These are phyloP conservation scores for Oasisia sp. DNA, from an alignment of 2,888 invertebrate species.

Conservation along the genomic window DNA sequence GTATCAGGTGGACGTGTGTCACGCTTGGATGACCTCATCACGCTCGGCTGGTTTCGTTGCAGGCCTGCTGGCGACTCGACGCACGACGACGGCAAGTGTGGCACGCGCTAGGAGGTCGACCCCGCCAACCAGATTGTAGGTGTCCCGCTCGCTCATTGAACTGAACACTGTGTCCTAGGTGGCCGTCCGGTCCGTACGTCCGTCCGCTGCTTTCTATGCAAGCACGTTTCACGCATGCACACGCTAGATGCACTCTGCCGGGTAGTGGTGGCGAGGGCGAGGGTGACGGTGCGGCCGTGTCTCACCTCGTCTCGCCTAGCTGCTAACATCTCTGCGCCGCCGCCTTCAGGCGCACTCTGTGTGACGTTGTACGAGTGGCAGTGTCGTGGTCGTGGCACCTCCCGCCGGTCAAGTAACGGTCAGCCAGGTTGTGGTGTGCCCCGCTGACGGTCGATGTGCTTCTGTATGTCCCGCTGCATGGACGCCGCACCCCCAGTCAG, in stretches of 20 bases:
- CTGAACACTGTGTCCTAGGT: background rate
- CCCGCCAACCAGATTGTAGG: background rate
- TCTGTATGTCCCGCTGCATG: background rate
- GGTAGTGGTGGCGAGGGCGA: background rate
- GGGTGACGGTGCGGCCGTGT: background rate
- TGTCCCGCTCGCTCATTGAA: background rate
- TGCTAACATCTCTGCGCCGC: background rate
- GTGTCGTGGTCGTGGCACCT: slow-evolving; percentile 2
- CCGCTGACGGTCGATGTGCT: background rate
- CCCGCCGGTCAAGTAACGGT: background rate
- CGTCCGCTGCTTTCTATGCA: background rate
- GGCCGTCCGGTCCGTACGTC: background rate
- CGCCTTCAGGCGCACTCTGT: background rate
- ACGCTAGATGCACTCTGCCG: background rate
- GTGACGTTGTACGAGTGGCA: background rate
- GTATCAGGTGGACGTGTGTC: background rate
- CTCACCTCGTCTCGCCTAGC: background rate
- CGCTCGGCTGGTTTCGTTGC: background rate
- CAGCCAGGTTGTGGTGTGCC: background rate
- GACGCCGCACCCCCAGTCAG: background rate
- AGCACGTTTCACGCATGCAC: slow-evolving; percentile 8
- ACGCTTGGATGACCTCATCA: background rate
- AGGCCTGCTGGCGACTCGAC: background rate
- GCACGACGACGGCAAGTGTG: background rate
- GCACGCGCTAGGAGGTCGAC: background rate